These are phyloP conservation scores for Metaphire vulgaris DNA, from an alignment of 1,140 invertebrate genomes.

Conservation along the genomic window DNA sequence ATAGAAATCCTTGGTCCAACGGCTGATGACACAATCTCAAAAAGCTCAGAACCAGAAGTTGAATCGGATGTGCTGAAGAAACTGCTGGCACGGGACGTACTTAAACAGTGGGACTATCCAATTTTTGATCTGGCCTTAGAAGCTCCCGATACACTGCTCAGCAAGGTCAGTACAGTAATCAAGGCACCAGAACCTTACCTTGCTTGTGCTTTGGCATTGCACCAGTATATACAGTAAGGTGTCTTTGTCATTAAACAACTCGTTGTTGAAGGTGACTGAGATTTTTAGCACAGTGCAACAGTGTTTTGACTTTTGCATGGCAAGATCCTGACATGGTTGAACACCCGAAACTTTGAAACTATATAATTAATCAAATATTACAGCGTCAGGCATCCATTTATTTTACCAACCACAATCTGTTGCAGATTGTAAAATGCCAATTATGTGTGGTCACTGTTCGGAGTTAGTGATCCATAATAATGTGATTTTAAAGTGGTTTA, in stretches of 20 bases:
- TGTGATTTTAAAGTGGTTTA: too few relatives aligned
- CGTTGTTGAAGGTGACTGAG: not conserved
- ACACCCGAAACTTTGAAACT: too few relatives aligned
- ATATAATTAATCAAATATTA: too few relatives aligned
- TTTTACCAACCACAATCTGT: too few relatives aligned
- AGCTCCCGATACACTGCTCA: conserved; percentile 54
- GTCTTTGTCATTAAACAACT: not conserved
- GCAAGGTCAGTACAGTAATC: conserved; percentile 51
- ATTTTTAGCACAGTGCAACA: not conserved
- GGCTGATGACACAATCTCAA: not conserved
- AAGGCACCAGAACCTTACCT: not conserved
- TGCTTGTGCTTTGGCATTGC: not conserved
- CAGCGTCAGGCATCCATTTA: too few relatives aligned
- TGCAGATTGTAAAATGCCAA: too few relatives aligned
- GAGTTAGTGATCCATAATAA: too few relatives aligned
- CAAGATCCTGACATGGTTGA: too few relatives aligned
- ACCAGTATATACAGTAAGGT: not conserved
- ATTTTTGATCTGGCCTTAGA: conserved; percentile 57
- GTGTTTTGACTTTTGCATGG: too few relatives aligned
- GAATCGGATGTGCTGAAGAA: not conserved
- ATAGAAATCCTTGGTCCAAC: too few relatives aligned
- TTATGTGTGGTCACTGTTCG: too few relatives aligned
- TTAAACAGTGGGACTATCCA: conserved; percentile 57
- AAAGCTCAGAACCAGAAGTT: not conserved
- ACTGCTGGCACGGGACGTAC: conserved; percentile 36